Conservation (phyloP, 2,113 vertebrate species). For the Pantherophis guttatus region DNA sequence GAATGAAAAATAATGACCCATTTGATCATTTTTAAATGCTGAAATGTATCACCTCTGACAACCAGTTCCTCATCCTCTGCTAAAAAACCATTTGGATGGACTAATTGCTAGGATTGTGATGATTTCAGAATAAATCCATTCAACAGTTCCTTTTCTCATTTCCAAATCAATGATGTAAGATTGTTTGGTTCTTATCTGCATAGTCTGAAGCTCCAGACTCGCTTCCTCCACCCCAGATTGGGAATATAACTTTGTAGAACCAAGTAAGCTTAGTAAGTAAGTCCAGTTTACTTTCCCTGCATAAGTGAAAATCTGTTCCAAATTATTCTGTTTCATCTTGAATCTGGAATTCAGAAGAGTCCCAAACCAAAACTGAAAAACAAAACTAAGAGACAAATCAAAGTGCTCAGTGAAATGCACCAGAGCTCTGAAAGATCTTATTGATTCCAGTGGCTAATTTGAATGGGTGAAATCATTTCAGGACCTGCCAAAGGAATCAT, state of each 20-base stretch:
- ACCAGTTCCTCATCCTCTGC: background rate
- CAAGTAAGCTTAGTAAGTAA: background rate
- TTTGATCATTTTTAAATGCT: background rate
- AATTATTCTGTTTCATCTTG: background rate
- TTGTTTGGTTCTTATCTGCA: no score
- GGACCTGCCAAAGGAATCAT: background rate
- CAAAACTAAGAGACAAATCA: background rate
- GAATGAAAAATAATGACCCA: background rate
- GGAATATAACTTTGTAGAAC: background rate
- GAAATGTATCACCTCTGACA: background rate
- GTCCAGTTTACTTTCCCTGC: background rate
- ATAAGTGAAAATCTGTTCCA: background rate
- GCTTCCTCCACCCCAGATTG: no score
- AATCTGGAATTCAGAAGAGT: background rate
- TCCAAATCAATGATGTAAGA: no score
- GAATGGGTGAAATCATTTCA: background rate
- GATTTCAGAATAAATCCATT: no score
- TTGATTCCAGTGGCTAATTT: background rate
- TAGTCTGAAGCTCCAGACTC: no score
- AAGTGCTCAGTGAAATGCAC: background rate
- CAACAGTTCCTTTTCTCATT: no score
- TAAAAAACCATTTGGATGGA: background rate
- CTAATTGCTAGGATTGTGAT: background rate
- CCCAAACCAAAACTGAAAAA: background rate
- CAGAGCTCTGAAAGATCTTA: background rate